Conservation (phyloP, 1,140 invertebrate species). For the Papilio aristodemus region DNA sequence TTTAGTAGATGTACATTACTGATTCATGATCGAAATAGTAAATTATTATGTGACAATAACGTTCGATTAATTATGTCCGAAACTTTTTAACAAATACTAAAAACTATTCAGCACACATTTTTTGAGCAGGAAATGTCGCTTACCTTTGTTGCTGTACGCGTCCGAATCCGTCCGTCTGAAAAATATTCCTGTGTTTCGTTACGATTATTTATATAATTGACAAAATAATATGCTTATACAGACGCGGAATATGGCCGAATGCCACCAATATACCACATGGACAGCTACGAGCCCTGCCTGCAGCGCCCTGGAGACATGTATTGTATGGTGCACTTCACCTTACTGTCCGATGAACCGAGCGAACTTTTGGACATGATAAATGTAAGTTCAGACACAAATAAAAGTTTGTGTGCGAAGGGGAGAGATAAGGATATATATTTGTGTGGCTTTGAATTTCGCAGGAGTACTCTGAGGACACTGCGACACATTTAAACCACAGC, state of each 20-base stretch:
- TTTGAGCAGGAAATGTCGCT: no score
- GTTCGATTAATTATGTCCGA: no score
- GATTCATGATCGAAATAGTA: no score
- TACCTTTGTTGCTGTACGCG: no score
- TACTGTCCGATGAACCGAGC: neutral
- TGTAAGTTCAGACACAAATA: neutral
- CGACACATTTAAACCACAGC: neutral
- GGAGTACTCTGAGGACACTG: neutral
- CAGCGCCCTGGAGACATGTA: neutral
- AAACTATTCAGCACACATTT: no score
- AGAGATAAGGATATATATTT: neutral
- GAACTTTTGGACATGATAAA: neutral
- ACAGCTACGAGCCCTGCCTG: constrained; percentile 14
- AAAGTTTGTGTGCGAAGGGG: neutral
- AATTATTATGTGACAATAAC: no score
- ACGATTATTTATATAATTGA: no score
- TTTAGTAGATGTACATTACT: no score
- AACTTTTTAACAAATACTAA: no score
- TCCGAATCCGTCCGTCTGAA: no score
- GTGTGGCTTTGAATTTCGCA: neutral
- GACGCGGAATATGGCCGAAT: constrained; percentile 18
- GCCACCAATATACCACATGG: constrained; percentile 17
- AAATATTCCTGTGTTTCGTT: no score
- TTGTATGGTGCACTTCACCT: neutral
- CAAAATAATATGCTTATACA: neutral